Conservation (phyloP, 2,797 vertebrate genomes). For the Pseudopleuronectes americanus region DNA sequence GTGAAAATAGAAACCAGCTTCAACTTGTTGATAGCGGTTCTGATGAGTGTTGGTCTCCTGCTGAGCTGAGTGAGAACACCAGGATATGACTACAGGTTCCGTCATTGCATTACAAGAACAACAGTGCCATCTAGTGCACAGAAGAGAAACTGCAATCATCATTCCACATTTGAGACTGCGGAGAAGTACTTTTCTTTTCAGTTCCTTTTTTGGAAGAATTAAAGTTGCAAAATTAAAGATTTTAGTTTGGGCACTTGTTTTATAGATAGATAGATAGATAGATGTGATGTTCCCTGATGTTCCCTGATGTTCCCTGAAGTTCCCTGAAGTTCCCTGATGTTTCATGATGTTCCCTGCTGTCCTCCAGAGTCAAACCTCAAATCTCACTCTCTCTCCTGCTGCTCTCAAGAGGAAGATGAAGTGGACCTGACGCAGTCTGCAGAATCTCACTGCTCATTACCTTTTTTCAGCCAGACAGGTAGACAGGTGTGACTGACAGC, state of each 20-base stretch:
- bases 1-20: conserved; percentile 23
- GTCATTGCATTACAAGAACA: conserved; percentile 32
- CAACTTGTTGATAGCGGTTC: conserved; percentile 34
- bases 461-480: conserved; percentile 18
- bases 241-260: no score
- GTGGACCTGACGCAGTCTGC: neutral
- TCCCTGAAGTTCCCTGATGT: no score
- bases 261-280: no score
- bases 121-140: conserved; percentile 64
- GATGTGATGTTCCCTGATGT: conserved; percentile 21
- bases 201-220: no score
- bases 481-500: conserved; percentile 25
- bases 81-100: neutral
- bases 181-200: neutral
- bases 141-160: conserved; percentile 1
- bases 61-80: conserved; percentile 20
- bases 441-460: conserved; percentile 31
- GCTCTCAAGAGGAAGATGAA: conserved; percentile 10
- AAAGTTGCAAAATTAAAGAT: no score
- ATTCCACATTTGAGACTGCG: neutral
- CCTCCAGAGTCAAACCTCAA: conserved; percentile 19
- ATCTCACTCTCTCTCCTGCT: conserved; percentile 19
- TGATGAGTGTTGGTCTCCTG: conserved; percentile 18
- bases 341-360: no score
- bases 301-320: conserved; percentile 15